Evolutionary conservation across 23 tunicate genomes (phyloP).

Genomic region (Oikopleura albicans): DNA sequence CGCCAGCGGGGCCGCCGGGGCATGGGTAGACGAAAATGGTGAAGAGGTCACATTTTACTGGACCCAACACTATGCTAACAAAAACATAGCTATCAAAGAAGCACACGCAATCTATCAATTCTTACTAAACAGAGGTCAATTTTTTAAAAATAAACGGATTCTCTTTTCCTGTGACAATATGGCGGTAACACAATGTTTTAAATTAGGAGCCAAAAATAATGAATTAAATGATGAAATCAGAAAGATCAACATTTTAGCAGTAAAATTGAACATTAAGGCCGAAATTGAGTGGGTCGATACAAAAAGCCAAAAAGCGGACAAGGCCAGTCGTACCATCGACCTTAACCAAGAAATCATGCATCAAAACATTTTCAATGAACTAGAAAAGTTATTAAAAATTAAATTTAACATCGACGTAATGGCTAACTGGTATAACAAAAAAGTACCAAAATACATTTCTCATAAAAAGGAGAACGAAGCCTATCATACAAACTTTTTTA

Average conservation of each 20-base stretch:
- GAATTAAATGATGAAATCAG: neutral
- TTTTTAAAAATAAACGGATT: neutral
- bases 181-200: neutral
- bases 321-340: neutral
- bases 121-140: neutral
- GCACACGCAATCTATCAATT: neutral
- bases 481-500: neutral
- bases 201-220: neutral
- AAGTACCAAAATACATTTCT: neutral
- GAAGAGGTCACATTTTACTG: neutral
- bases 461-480: neutral
- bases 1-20: neutral
- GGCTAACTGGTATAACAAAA: neutral
- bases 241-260: neutral
- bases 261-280: neutral
- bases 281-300: neutral
- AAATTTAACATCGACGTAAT: neutral
- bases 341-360: neutral
- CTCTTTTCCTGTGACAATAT: neutral
- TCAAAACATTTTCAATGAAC: neutral
- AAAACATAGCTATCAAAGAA: neutral
- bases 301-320: neutral
- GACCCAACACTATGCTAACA: neutral
- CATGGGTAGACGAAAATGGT: neutral
- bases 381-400: neutral